Base-by-base conservation (phyloP, 2,113 vertebrate genomes). In the Corapipo altera region DNA sequence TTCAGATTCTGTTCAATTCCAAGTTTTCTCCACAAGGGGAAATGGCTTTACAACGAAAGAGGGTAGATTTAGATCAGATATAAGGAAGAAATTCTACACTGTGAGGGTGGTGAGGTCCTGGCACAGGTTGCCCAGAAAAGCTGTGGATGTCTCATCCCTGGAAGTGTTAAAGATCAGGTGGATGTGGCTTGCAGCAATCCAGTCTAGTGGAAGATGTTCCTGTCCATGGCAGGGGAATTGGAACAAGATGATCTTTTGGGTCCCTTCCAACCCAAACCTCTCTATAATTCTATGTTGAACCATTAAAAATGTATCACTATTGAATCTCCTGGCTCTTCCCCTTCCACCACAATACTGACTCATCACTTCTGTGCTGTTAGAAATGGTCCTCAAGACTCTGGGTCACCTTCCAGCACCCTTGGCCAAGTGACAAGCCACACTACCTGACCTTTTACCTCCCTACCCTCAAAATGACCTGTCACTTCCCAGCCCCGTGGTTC, bases 31-130 rank as follows among this genome's bases (percentile, higher is more conserved):
- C 54, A 35, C 54, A 26, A 21, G 28, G n/a, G n/a, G 8, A 5
- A 32, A 54, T 69, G n/a, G 7, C 54, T 62, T 69, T 15, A 46
- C 69, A 48, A 8, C 8, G 28, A 75, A 41, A 75, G 54, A 22
- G 15, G n/a, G 2, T 17, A 30, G 9, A 41, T 27, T 64, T 15
- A 41, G n/a, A 15, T 32, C 9, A 7, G 16, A 54, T 27, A 18
- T 1, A 48, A 32, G 28, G 9, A 15, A 32, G 6, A 54, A 83
- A 69, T 41, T 32, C n/a, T 41, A 32, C 55, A 8, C 17, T 5
- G 4, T 22, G 24, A 1, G 20, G 5, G 0, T n/a, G 39, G 5
- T 0, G 1, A 82, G 16, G 9, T 9, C 21, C 35, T 27, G 30
- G 55, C 32, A 43, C 21, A 70, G 46, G 12, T 0, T 46, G 19